A percentile compares a stretch with the other conserved stretches of the same genome.
Conservation (phyloP, 2,888 invertebrate species). For the Hypomecis punctinalis region DNA sequence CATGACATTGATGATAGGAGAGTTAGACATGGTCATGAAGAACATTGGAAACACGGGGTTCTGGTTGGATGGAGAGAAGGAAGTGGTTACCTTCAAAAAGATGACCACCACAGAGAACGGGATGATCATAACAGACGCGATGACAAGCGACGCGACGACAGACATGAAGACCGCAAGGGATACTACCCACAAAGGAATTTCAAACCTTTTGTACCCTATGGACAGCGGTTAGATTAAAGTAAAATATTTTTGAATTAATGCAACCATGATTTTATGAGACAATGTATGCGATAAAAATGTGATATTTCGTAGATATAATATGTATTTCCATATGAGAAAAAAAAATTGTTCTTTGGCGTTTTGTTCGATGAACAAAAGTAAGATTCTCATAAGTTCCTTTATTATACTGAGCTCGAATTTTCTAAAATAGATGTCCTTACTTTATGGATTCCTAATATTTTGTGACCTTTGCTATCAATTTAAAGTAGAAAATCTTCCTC, state of each 20-base stretch:
- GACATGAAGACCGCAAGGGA: slow-evolving; percentile 8
- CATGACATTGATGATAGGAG: not conserved
- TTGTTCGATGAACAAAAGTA: not conserved
- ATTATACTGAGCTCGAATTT: too few species aligned
- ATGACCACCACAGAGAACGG: not conserved
- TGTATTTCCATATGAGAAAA: too few species aligned
- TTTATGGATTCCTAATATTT: too few species aligned
- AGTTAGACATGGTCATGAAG: slow-evolving; percentile 3
- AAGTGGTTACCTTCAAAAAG: not conserved
- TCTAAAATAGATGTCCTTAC: too few species aligned
- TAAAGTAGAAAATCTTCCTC: too few species aligned
- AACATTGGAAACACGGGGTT: slow-evolving; percentile 25
- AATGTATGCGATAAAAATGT: not conserved
- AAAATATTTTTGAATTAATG: not conserved
- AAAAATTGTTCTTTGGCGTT: not conserved
- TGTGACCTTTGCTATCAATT: too few species aligned
- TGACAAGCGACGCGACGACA: not conserved
- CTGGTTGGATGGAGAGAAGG: slow-evolving; percentile 24
- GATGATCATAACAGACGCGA: not conserved
- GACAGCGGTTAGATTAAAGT: slow-evolving; percentile 21
- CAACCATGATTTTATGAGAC: not conserved
- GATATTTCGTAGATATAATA: not conserved
- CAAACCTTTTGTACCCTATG: slow-evolving; percentile 23
- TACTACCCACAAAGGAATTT: not conserved
- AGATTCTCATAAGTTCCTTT: too few species aligned